Evolutionary conservation across 2,113 vertebrate genomes (phyloP), one percentile per base, ranked within the genome.

Genomic region (Cyprinodon variegatus): DNA sequence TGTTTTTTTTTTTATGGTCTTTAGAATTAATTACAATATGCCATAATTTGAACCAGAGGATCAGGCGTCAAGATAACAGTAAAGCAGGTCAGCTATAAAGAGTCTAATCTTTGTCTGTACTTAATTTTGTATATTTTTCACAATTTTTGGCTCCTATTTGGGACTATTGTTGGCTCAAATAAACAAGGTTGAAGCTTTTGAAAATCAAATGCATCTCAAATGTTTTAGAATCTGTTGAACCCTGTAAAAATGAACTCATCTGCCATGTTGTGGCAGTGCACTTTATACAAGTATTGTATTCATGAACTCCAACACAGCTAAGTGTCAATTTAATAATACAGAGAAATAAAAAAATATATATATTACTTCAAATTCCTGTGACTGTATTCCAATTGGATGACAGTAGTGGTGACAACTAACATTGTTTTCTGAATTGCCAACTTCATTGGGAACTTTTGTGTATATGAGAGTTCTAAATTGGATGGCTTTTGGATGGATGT

Each of bases 401-500:
- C 3, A 3, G 61, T 75, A 70, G 73, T 29, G 2, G 71, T 77
- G 72, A 73, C 50, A 61, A 77, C 64, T 67, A 72, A 71, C 70
- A 72, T 69, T 70, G 41, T 79, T 84, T 79, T 46, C 62, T 39
- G 37, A 12, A 13, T 29, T 61, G 13, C 20, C 68, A 63, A 40
- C 29, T 68, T 83, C 63, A n/a, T 14, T 53, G 70, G 50, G 0
- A 81, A 65, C 48, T 61, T 38, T 29, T 61, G 78, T 78, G 71
- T 37, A 17, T 84, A 65, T 82, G 79, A 81, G 82, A 86, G 81
- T 83, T 84, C 13, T 73, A 66, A 81, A 57, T 61, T 74, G 37
- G 83, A 80, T 79, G 82, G 67, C 15, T 75, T 75, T 81, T 57
- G 74, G 90, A 74, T 71, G 79, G 82, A 86, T 88, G 87, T 89